Evolutionary conservation across 2,113 vertebrate species (phyloP).

Genomic region (Fregata magnificens): DNA sequence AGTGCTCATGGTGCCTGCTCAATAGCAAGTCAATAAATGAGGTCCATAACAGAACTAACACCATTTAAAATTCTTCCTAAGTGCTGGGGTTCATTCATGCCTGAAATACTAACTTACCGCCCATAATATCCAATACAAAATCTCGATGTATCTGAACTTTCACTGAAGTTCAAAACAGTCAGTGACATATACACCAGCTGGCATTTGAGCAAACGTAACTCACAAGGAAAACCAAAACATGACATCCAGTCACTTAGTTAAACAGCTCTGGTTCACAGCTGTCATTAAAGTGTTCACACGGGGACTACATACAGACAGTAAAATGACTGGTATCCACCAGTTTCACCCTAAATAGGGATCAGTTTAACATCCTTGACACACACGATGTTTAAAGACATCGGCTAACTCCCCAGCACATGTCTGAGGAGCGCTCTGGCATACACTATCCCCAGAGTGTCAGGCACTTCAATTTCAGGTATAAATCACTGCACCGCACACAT

Average conservation of each 20-base stretch:
- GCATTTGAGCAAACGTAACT: background rate
- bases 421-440: background rate
- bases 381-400: background rate
- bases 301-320: background rate
- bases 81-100: background rate
- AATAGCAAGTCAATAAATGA: background rate
- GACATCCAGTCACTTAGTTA: background rate
- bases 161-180: background rate
- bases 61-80: background rate
- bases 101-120: background rate
- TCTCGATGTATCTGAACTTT: background rate
- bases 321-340: background rate
- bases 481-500: background rate
- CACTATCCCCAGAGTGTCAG: background rate
- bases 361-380: background rate
- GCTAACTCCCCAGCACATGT: accelerated
- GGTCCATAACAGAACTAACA: background rate
- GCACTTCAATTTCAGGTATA: background rate
- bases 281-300: background rate
- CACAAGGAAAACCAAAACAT: background rate
- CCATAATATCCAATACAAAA: background rate
- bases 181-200: background rate
- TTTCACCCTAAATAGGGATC: background rate
- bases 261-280: background rate
- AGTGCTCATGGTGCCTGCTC: background rate